Conservation (phyloP, 1,140 invertebrate genomes). For the Himalopsyche phryganea region DNA sequence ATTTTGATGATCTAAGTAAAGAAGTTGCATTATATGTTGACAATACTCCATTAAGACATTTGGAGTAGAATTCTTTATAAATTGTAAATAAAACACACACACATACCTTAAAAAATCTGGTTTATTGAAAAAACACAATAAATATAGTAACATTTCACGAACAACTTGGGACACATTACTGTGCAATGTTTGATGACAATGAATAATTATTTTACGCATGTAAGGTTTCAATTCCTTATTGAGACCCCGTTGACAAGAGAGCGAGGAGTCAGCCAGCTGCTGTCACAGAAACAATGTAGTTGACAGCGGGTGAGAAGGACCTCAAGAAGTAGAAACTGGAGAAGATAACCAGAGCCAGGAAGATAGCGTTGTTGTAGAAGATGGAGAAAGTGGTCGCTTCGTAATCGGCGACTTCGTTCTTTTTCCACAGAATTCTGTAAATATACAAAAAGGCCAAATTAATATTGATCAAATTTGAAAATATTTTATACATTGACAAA, state of each 20-base stretch:
- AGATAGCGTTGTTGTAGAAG: constrained; percentile 98
- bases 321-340: constrained; percentile 91
- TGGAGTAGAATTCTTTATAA: too few species aligned
- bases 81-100: too few species aligned
- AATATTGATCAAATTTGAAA: too few species aligned
- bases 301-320: constrained; percentile 86
- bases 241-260: constrained; percentile 82
- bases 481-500: too few species aligned
- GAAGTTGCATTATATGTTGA: too few species aligned
- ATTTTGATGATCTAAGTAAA: too few species aligned
- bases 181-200: too few species aligned
- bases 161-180: background rate
- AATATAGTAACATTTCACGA: constrained; percentile 1
- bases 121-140: too few species aligned
- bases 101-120: too few species aligned
- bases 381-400: constrained; percentile 98
- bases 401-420: constrained; percentile 99
- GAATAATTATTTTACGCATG: too few species aligned
- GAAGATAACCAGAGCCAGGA: constrained; percentile 91
- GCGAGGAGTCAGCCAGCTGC: constrained; percentile 81
- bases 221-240: constrained; percentile 35
- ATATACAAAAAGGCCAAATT: background rate
- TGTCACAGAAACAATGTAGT: constrained; percentile 88
- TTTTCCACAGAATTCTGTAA: constrained; percentile 92
- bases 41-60: too few species aligned